A percentile compares a stretch with the other conserved stretches of the same genome.
Evolutionary conservation across 1,140 invertebrate genomes (phyloP).

Genomic region (Conus betulinus): DNA sequence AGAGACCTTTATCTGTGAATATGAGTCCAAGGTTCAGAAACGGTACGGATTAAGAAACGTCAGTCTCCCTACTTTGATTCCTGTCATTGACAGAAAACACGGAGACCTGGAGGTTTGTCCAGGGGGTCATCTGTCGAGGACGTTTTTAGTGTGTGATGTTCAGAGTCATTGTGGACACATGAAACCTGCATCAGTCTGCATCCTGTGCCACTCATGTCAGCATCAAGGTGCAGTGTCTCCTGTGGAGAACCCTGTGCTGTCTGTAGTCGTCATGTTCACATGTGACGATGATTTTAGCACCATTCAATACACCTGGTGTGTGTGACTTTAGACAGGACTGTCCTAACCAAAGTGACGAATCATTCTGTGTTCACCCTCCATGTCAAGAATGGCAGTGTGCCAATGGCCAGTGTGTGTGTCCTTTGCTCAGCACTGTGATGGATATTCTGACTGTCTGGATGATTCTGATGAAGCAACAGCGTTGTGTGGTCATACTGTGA

Average conservation of each 20-base stretch:
- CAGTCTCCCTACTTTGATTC: not conserved
- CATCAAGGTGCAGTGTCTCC: not conserved
- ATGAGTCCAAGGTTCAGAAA: not conserved
- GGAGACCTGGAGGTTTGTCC: not conserved
- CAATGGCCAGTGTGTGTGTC: constrained; percentile 12
- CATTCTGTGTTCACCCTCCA: not conserved
- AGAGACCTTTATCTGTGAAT: not conserved
- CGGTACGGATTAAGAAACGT: not conserved
- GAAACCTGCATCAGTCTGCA: not conserved
- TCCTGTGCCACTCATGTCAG: not conserved
- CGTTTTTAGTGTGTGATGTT: not conserved
- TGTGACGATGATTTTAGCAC: not conserved
- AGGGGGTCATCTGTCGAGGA: not conserved
- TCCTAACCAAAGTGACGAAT: not conserved
- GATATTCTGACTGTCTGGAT: not conserved
- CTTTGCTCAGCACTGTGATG: not conserved
- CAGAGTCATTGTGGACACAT: not conserved
- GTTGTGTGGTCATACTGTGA: not conserved
- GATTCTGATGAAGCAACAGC: not conserved
- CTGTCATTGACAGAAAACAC: not conserved
- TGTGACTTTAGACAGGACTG: constrained; percentile 16
- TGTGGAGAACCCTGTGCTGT: not conserved
- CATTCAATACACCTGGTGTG: not conserved
- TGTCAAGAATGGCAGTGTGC: not conserved
- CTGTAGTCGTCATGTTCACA: not conserved